phyloP scores from a whole-genome alignment of 2,797 vertebrate genomes.

The Harpagifer antarcticus region DNA sequence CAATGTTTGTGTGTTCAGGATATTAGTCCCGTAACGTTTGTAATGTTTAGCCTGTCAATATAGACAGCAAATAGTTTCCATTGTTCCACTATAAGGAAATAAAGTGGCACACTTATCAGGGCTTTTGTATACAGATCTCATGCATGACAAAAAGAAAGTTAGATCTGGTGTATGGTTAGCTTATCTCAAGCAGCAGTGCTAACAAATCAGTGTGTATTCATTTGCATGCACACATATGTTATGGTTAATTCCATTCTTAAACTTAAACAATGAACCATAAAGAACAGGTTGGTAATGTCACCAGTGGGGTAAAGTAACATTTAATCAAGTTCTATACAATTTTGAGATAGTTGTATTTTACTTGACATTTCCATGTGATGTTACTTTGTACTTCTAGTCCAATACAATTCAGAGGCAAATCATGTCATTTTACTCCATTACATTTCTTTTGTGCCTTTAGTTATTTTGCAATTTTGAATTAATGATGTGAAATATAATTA shows the following conservation, averaged over 20 bases:
- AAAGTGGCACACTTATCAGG: slow-evolving; percentile 3
- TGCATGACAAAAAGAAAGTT: not conserved
- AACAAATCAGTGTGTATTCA: not conserved
- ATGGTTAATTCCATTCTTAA: not conserved
- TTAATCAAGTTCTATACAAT: too few species aligned
- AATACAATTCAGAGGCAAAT: too few species aligned
- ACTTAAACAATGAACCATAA: not conserved
- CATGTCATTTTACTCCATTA: too few species aligned
- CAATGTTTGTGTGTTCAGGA: slow-evolving; percentile 15
- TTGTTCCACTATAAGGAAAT: slow-evolving; percentile 14
- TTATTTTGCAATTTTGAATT: too few species aligned
- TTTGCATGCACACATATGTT: too few species aligned
- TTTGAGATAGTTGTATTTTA: too few species aligned
- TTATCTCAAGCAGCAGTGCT: not conserved
- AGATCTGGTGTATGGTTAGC: not conserved
- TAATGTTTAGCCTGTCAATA: slow-evolving; percentile 38
- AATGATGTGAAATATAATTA: too few species aligned
- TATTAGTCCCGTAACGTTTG: slow-evolving; percentile 13
- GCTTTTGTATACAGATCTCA: slow-evolving; percentile 28
- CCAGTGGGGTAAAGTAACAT: too few species aligned
- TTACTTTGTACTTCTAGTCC: too few species aligned
- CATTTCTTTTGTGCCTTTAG: too few species aligned
- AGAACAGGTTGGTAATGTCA: not conserved
- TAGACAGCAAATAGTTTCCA: slow-evolving; percentile 18
- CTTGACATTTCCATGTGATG: too few species aligned